phyloP scores from a whole-genome alignment of 1,140 invertebrate genomes.

The Hyposmocoma kahamanoa region DNA sequence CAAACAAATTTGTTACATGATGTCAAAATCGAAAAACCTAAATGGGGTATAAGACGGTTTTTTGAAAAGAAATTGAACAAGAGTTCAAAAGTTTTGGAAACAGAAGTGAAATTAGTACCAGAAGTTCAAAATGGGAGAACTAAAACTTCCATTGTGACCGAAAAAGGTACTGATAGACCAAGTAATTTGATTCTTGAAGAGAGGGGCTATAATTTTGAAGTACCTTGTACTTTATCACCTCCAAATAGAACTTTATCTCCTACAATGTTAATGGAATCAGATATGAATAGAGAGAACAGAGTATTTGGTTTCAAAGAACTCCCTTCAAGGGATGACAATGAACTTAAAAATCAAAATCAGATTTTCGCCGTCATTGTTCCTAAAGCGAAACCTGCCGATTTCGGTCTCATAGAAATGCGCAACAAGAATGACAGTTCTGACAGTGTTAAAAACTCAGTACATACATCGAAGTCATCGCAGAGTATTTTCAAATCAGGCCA shows the following conservation, averaged over 20 bases:
- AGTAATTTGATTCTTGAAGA: constrained; percentile 48
- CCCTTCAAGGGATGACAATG: constrained; percentile 32
- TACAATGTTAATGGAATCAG: constrained; percentile 60
- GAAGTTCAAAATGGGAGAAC: constrained; percentile 38
- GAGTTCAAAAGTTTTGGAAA: constrained; percentile 61
- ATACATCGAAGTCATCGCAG: constrained; percentile 47
- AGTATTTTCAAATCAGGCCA: constrained; percentile 47
- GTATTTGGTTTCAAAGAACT: constrained; percentile 64
- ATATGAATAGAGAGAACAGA: constrained; percentile 36
- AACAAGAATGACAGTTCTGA: constrained; percentile 42
- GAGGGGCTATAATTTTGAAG: constrained; percentile 44
- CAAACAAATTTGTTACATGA: constrained; percentile 58
- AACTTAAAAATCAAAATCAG: constrained; percentile 43
- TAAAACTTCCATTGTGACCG: constrained; percentile 38
- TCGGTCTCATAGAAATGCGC: constrained; percentile 3
- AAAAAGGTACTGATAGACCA: constrained; percentile 47
- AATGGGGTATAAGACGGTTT: constrained; percentile 58
- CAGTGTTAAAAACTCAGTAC: constrained; percentile 44
- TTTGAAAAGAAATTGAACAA: constrained; percentile 47
- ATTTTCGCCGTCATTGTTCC: constrained; percentile 70
- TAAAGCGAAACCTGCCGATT: constrained; percentile 43
- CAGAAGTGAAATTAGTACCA: constrained; percentile 71
- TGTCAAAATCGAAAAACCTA: constrained; percentile 51
- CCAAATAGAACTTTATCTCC: constrained; percentile 63
- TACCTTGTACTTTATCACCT: constrained; percentile 60